A percentile compares a stretch with the other conserved stretches of the same genome.
Evolutionary conservation across 2,797 vertebrate species (phyloP).

Genomic region (Sternarchorhynchus goeldii): DNA sequence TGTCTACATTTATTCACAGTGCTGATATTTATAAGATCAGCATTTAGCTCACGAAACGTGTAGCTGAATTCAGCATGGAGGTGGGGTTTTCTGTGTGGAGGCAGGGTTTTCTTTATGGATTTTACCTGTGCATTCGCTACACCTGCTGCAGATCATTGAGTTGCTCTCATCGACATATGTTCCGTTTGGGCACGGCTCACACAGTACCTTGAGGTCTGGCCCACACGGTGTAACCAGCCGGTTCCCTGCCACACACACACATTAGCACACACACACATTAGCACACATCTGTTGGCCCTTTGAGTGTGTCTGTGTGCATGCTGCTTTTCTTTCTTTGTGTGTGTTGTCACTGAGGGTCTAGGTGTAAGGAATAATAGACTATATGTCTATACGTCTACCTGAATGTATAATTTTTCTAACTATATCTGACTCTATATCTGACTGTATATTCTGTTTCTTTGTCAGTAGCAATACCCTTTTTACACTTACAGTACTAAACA

Average conservation of each 20-base stretch:
- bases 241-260: slow-evolving; percentile 48
- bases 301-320: background rate
- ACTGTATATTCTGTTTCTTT: background rate
- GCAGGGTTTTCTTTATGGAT: no score
- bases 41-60: no score
- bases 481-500: no score
- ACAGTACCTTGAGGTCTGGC: background rate
- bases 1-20: background rate
- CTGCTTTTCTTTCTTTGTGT: background rate
- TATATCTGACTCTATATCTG: no score
- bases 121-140: slow-evolving; percentile 42
- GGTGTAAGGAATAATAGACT: no score
- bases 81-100: background rate
- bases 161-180: background rate
- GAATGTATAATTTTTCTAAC: no score
- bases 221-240: background rate
- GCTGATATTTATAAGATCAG: no score
- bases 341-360: no score
- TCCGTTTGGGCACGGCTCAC: slow-evolving; percentile 34
- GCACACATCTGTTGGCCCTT: background rate
- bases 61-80: background rate
- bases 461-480: no score
- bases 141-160: background rate
- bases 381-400: no score
- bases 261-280: background rate